A percentile compares a stretch with the other conserved stretches of the same genome.
These are phyloP conservation scores for Nasua narica DNA, from an alignment of 2,797 vertebrate genomes.

Conservation along the genomic window DNA sequence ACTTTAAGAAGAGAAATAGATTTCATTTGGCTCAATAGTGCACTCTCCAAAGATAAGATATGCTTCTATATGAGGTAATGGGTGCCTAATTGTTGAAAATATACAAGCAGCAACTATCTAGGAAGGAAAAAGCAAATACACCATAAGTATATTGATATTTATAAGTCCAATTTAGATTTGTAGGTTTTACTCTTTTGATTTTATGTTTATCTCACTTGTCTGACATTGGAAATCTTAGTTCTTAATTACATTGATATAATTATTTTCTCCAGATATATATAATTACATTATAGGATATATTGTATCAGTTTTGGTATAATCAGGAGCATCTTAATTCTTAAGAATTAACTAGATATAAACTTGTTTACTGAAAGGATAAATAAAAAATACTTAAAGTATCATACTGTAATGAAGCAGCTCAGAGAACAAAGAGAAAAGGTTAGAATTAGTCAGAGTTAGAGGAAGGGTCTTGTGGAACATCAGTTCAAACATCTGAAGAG, in stretches of 20 bases:
- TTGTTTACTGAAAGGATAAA: background rate
- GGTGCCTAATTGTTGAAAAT: conserved; percentile 2
- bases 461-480: background rate
- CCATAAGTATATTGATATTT: background rate
- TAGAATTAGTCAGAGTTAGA: background rate
- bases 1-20: background rate
- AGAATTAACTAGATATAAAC: background rate
- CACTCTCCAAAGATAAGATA: background rate
- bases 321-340: background rate
- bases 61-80: background rate
- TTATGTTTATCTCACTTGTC: background rate
- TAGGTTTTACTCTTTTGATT: background rate
- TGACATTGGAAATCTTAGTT: background rate
- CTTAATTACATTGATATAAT: background rate
- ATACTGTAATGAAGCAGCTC: background rate
- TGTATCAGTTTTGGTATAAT: background rate
- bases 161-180: background rate
- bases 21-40: background rate
- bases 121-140: background rate
- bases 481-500: background rate
- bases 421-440: background rate
- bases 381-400: background rate
- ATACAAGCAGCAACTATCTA: background rate
- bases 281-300: background rate
- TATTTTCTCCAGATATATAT: background rate